A percentile compares a stretch with the other conserved stretches of the same genome.
These are phyloP conservation scores for Toxostoma redivivum DNA, from an alignment of 2,113 vertebrate species.

Conservation along the genomic window DNA sequence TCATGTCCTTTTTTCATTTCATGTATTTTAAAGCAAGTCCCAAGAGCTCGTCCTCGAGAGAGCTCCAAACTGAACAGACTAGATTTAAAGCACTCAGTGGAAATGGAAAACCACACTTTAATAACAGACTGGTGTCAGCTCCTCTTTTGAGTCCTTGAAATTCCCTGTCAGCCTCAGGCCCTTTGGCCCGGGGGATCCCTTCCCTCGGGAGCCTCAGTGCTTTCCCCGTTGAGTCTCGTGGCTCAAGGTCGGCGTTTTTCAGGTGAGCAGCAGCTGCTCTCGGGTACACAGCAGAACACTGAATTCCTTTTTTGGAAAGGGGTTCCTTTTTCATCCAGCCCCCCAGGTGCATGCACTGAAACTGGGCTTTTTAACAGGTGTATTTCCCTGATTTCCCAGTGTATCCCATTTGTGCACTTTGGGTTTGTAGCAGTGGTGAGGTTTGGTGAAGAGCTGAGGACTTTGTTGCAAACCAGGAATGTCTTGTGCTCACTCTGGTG, in stretches of 20 bases:
- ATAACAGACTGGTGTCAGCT: background rate
- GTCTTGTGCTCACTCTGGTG: conserved; percentile 67
- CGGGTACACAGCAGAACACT: conserved; percentile 14
- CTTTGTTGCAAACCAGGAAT: conserved; percentile 67
- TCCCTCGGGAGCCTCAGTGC: background rate
- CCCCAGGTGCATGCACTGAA: conserved; percentile 53
- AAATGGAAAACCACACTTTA: background rate
- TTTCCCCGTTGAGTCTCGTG: background rate
- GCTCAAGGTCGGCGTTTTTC: background rate
- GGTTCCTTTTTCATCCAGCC: conserved; percentile 38
- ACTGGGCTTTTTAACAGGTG: conserved; percentile 43
- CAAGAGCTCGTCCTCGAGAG: conserved; percentile 33
- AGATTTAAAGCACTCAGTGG: conserved; percentile 43
- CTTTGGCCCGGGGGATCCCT: background rate
- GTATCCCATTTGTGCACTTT: conserved; percentile 72
- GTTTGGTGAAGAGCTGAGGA: conserved; percentile 60
- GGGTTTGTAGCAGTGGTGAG: conserved; percentile 67
- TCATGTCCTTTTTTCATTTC: conserved; percentile 61
- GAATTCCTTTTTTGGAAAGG: conserved; percentile 39
- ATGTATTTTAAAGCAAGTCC: conserved; percentile 44
- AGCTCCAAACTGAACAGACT: conserved; percentile 42
- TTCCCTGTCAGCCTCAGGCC: background rate
- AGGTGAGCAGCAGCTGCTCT: conserved; percentile 39
- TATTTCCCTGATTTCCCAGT: conserved; percentile 36
- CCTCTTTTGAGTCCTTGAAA: background rate